These are phyloP conservation scores for Sinocyclocheilus maitianheensis DNA, from an alignment of 2,113 vertebrate genomes.

Conservation along the genomic window DNA sequence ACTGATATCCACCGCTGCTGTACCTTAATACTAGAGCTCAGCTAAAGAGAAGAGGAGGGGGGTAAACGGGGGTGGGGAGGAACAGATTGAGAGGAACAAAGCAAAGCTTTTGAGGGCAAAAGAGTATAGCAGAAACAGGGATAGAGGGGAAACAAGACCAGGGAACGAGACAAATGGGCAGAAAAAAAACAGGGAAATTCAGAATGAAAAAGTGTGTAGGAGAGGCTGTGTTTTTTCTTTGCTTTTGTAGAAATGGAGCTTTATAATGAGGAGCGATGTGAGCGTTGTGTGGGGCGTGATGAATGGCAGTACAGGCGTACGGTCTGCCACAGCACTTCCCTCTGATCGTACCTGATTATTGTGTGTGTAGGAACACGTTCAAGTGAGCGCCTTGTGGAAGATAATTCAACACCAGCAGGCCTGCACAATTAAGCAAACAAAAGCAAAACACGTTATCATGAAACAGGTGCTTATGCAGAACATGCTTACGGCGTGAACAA, in stretches of 20 bases:
- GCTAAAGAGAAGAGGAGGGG: conserved; percentile 36
- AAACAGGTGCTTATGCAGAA: conserved; percentile 35
- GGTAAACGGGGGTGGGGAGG: conserved; percentile 11
- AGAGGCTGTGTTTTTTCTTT: conserved; percentile 15
- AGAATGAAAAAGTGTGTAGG: conserved; percentile 23
- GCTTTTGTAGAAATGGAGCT: conserved; percentile 8
- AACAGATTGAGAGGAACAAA: conserved; percentile 38
- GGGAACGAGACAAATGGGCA: conserved; percentile 12
- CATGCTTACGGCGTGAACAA: not conserved
- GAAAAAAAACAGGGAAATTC: conserved; percentile 9
- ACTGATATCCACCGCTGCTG: conserved; percentile 24
- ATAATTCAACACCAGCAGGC: conserved; percentile 40
- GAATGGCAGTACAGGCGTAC: conserved; percentile 23
- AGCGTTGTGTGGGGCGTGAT: conserved; percentile 4
- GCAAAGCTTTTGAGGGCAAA: conserved; percentile 34
- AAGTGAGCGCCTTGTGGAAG: not conserved
- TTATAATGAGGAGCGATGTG: conserved; percentile 21
- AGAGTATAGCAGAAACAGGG: conserved; percentile 13
- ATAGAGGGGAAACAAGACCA: conserved; percentile 14
- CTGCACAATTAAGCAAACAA: conserved; percentile 45
- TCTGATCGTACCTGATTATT: conserved; percentile 38
- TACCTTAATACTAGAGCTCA: conserved; percentile 43
- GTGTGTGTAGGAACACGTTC: not conserved
- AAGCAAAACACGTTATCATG: conserved; percentile 29
- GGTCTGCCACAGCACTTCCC: conserved; percentile 12